Evolutionary conservation across 2,113 vertebrate genomes (phyloP), one percentile per base, ranked within the genome.

Genomic region (Podilymbus podiceps): DNA sequence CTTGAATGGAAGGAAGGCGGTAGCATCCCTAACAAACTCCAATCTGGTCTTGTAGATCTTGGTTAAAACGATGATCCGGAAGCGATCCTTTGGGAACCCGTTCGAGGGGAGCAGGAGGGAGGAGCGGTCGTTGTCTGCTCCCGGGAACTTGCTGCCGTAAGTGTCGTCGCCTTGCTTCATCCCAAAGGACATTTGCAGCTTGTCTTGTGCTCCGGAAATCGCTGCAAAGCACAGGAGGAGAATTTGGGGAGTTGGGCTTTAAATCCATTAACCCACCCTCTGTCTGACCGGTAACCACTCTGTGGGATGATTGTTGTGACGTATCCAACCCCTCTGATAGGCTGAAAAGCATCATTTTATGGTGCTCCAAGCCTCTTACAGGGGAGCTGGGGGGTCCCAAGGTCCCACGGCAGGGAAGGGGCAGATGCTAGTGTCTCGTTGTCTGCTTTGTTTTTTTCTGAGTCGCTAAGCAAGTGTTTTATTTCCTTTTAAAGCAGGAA

Each of bases 31-130:
- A 66, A 58, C 5, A 2, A 84, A 42, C 11, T 68, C 47, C 24
- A 5, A n/a, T 87, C 27, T 93, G 90, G 25, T 71, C 64, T 94
- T 86, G 35, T 96, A 99, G 99, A 99, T 99, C 94, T 91, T 99
- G 97, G 99, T 99, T 67, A 99, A 99, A 97, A 99, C 99, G 1
- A 99, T 99, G 99, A 98, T 99, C 92, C 98, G 99, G 66, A 99
- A 99, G 83, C 98, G 99, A 55, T 99, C 99, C 56, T 99, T 99
- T 5, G 99, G 99, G 89, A 99, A 99, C 96, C 99, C 99, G 0
- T 99, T 99, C 0, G 99, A 99, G 59, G 99, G 98, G 96, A 98
- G 98, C 90, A 98, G 98, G 83, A 98, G 98, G 89, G 99, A 99
- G 60, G 99, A 99, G 49, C 95, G 99, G 55, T 98, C 97, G 0